Conservation (phyloP, 2,888 invertebrate species). For the Drosophila birchii region DNA sequence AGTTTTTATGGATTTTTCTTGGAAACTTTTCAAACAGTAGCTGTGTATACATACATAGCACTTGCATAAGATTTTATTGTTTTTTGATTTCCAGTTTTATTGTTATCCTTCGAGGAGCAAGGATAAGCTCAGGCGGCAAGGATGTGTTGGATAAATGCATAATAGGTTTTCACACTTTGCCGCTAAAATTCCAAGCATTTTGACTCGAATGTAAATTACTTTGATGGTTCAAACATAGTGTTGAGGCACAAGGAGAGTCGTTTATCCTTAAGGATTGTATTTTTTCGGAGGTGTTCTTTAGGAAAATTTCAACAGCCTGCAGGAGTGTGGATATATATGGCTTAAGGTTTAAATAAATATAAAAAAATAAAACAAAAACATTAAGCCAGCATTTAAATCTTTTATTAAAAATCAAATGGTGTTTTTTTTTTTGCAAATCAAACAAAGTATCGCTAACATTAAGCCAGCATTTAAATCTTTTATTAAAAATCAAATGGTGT, state of each 20-base stretch:
- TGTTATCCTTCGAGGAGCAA: constrained; percentile 32
- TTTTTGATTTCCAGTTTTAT: constrained; percentile 66
- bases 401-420: no score
- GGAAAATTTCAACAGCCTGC: constrained; percentile 43
- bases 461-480: no score
- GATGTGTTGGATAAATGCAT: constrained; percentile 35
- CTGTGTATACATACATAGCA: constrained; percentile 20
- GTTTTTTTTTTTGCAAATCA: not conserved
- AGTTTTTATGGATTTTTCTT: constrained; percentile 69
- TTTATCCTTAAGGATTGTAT: constrained; percentile 48
- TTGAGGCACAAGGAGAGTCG: constrained; percentile 30
- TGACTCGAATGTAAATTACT: constrained; percentile 61
- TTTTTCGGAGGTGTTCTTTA: constrained; percentile 50
- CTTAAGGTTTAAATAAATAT: not conserved
- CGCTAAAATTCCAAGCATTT: constrained; percentile 69
- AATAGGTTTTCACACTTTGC: constrained; percentile 74
- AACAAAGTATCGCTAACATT: constrained; percentile 29
- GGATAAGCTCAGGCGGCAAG: constrained; percentile 19
- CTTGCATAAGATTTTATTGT: constrained; percentile 66
- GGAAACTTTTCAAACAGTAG: constrained; percentile 65
- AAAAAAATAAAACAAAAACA: not conserved
- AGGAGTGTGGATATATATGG: constrained; percentile 51
- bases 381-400: no score
- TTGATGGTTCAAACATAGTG: constrained; percentile 45
- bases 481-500: no score